These are phyloP conservation scores for Philantomba maxwellii DNA, from an alignment of 2,113 vertebrate species.

Conservation along the genomic window DNA sequence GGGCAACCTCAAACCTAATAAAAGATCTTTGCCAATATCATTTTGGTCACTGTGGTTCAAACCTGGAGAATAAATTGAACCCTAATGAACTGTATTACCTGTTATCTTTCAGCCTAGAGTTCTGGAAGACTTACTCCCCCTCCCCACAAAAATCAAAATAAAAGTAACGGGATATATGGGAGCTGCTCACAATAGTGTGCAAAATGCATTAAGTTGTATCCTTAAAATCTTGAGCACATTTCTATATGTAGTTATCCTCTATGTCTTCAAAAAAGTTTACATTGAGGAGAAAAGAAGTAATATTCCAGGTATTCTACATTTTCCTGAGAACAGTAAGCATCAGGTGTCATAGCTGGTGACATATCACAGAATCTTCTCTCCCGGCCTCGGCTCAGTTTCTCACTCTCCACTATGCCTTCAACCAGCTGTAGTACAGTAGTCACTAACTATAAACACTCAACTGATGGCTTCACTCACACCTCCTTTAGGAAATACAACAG, in stretches of 20 bases:
- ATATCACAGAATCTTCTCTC: not conserved
- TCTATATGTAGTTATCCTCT: not conserved
- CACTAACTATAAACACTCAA: not conserved
- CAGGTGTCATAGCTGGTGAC: not conserved
- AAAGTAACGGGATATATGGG: not conserved
- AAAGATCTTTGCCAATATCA: not conserved
- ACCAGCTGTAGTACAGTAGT: not conserved
- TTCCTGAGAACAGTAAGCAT: not conserved
- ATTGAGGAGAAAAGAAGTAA: not conserved
- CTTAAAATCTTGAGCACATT: not conserved
- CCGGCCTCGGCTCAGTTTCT: not conserved
- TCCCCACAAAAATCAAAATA: not conserved
- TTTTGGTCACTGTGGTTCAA: not conserved
- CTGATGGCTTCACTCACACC: not conserved
- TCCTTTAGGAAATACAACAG: not conserved
- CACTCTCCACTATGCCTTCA: not conserved
- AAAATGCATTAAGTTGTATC: not conserved
- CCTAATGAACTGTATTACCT: not conserved
- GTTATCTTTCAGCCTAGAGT: not conserved
- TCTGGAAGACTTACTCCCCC: not conserved
- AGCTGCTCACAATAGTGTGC: not conserved
- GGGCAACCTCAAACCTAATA: not conserved
- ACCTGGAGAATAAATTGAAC: not conserved
- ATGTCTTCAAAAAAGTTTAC: not conserved
- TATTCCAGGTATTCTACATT: not conserved